A percentile compares a stretch with the other conserved stretches of the same genome.
Conservation (phyloP, 2,888 invertebrate species). For the Nesidiocoris tenuis region DNA sequence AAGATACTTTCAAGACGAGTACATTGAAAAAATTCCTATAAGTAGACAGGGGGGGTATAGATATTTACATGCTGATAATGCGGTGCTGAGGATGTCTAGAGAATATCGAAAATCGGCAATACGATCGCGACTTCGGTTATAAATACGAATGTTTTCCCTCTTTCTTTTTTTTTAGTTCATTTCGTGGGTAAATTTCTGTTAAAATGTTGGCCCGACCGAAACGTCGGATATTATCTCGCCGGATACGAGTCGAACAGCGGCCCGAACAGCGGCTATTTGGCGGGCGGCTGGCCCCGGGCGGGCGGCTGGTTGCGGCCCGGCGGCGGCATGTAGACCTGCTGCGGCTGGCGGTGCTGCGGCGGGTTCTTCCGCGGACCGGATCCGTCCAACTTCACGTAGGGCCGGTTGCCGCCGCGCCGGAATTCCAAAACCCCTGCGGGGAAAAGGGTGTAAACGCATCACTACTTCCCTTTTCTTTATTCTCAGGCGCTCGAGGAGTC, state of each 20-base stretch:
- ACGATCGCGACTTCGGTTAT: no score
- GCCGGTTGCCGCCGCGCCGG: constrained; percentile 51
- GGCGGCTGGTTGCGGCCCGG: constrained; percentile 52
- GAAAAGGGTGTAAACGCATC: no score
- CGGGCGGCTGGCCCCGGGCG: not conserved
- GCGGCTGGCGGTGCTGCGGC: constrained; percentile 53
- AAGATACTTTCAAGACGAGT: not conserved
- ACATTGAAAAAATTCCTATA: not conserved
- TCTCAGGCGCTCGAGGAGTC: no score
- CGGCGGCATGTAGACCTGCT: constrained; percentile 57
- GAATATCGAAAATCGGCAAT: not conserved
- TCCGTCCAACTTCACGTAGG: constrained; percentile 51
- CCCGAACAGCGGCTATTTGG: constrained; percentile 11
- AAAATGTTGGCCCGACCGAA: no score
- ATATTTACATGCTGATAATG: not conserved
- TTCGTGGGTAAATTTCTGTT: no score
- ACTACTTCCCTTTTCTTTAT: no score
- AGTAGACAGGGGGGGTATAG: not conserved
- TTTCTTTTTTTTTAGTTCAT: no score
- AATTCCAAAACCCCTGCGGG: constrained; percentile 50
- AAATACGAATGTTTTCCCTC: no score
- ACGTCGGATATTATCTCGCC: not conserved
- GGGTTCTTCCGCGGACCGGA: constrained; percentile 47
- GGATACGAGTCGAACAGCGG: not conserved
- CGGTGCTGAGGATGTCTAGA: not conserved